Conservation (phyloP, 2,888 invertebrate genomes). For the Pachydiplax longipennis region DNA sequence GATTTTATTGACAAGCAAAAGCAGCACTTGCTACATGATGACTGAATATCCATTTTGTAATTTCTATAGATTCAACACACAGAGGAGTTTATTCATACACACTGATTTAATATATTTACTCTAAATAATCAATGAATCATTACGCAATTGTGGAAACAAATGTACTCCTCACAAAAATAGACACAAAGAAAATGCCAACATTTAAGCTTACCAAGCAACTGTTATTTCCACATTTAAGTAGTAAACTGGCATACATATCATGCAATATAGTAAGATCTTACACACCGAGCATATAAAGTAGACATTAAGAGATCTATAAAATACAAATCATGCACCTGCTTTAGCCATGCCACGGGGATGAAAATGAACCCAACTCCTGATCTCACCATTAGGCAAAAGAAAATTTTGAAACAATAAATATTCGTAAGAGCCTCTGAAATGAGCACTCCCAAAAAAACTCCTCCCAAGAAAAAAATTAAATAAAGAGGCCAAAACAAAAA, state of each 20-base stretch:
- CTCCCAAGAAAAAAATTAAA: background rate
- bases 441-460: background rate
- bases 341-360: constrained; percentile 1
- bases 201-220: background rate
- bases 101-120: background rate
- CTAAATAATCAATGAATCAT: background rate
- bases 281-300: background rate
- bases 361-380: background rate
- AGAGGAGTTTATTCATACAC: background rate
- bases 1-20: background rate
- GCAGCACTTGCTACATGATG: background rate
- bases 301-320: background rate
- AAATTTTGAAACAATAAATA: background rate
- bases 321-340: constrained; percentile 17
- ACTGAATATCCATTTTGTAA: background rate
- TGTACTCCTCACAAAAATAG: background rate
- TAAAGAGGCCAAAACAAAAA: background rate
- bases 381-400: background rate
- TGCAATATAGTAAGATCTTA: background rate
- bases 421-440: too few species aligned
- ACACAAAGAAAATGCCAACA: background rate
- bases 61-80: background rate
- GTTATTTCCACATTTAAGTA: background rate
- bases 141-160: background rate
- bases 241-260: constrained; percentile 2